These are phyloP conservation scores for Sminthurinus aureus DNA, from an alignment of 2,888 invertebrate species.

Conservation along the genomic window DNA sequence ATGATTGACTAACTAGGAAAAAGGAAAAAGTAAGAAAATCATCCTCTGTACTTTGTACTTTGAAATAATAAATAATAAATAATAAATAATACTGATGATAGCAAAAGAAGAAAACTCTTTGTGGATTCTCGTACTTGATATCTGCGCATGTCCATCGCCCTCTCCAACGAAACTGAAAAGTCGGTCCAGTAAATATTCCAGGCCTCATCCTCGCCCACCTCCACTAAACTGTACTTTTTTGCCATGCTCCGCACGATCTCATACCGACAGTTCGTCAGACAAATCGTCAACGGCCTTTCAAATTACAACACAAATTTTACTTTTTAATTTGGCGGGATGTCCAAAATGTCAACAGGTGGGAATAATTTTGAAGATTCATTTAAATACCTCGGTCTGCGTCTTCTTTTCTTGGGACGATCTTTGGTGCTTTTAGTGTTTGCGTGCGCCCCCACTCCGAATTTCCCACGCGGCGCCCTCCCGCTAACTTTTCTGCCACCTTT, in stretches of 20 bases:
- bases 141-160: slow-evolving; percentile 89
- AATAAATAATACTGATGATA: no score
- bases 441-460: background rate
- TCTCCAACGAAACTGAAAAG: slow-evolving; percentile 81
- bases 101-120: no score
- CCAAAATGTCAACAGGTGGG: no score
- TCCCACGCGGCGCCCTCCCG: background rate
- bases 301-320: no score
- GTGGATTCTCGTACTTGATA: slow-evolving; percentile 69
- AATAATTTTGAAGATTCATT: no score
- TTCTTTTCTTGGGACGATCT: background rate
- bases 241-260: slow-evolving; percentile 77
- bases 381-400: background rate
- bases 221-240: slow-evolving; percentile 75
- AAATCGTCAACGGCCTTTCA: slow-evolving; percentile 66
- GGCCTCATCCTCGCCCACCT: slow-evolving; percentile 79
- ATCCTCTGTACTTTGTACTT: no score
- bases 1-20: slow-evolving; percentile 70
- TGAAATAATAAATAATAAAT: no score
- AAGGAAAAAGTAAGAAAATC: background rate
- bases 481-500: background rate
- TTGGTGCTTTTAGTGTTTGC: background rate
- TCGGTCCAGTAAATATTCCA: slow-evolving; percentile 96
- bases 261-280: slow-evolving; percentile 75
- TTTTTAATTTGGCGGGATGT: no score